Conservation (phyloP, 64 coral and sea anemone genomes). For the Pocillopora verrucosa region DNA sequence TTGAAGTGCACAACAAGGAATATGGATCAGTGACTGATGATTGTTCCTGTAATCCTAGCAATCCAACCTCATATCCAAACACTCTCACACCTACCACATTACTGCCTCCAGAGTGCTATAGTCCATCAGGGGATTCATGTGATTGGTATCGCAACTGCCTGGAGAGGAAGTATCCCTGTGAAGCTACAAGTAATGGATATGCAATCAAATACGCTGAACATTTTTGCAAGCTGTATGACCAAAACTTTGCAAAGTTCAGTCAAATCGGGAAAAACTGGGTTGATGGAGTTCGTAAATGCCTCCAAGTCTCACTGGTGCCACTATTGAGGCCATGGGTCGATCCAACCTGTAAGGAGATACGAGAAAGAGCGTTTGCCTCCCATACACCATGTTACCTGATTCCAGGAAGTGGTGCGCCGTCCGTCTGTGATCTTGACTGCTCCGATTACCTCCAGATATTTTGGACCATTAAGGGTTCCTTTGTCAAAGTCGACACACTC, state of each 20-base stretch:
- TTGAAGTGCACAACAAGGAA: constrained; percentile 34
- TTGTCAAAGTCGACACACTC: too few relatives aligned
- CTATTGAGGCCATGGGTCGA: constrained; percentile 45
- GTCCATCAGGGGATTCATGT: constrained; percentile 43
- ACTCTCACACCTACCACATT: background rate
- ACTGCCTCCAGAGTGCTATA: constrained; percentile 28
- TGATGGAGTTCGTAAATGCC: constrained; percentile 40
- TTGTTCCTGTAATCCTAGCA: constrained; percentile 29
- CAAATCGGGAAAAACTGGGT: constrained; percentile 24
- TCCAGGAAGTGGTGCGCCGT: constrained; percentile 7
- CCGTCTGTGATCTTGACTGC: constrained; percentile 45
- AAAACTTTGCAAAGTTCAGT: background rate
- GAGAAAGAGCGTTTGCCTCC: constrained; percentile 30
- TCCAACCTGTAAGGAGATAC: constrained; percentile 30
- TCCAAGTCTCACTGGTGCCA: constrained; percentile 59
- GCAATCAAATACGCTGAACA: constrained; percentile 43
- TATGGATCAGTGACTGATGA: background rate
- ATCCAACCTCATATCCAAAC: background rate
- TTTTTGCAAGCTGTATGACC: constrained; percentile 43
- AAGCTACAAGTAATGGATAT: constrained; percentile 14
- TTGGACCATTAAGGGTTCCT: constrained; percentile 15
- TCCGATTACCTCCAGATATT: constrained; percentile 34
- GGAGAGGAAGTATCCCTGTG: constrained; percentile 28
- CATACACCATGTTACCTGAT: constrained; percentile 36
- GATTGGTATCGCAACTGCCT: constrained; percentile 56